Base-by-base conservation (phyloP, 2,888 invertebrate species). In the Tridacna gigas region DNA sequence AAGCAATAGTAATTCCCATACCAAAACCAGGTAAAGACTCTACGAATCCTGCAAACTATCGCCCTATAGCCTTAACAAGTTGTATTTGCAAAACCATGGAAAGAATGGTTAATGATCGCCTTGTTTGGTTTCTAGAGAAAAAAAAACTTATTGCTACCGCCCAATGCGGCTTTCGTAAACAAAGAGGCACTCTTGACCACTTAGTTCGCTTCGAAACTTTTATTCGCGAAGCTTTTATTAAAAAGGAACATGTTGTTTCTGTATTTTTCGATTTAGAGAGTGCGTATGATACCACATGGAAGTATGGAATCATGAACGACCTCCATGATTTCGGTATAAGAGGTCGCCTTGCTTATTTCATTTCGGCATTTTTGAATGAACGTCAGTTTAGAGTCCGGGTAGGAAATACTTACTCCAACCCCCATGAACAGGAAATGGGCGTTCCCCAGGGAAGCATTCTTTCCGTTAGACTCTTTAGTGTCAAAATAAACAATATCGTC, bases 41-140 rank as follows among this genome's bases (percentile, higher is more conserved):
- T 47, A 78, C 80, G 22, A 80, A 88, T 61, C 84, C 87, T 28
- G 77, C 63, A 0, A 89, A 82, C 90, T 91, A 91, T 71, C 73
- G 90, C 20, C 90, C 91, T 15, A 91, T 91, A 20, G 88, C 90
- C 47, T 79, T 91, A 26, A 90, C 91, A 20, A 90, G 89, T 69
- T 91, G 90, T 73, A 69, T 91, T 18, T 90, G 90, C 61, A 92
- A 91, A 77, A 71, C 88, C 1, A 83, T 91, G 88, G 91, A 90
- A 74, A 48, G 84, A 65, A 89, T 91, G 87, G 80, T 91, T 3
- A 90, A 88, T 69, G 66, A 82, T 25, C 78, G 90, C 3, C 85
- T 90, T 15, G 79, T 88, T n/a, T 89, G 86, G 87, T 79, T 77
- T 48, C 78, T 91, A 11, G 88, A 90, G 65, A 66, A 80, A 5